Evolutionary conservation across 1,140 invertebrate genomes (phyloP).

Genomic region (Popillia japonica): DNA sequence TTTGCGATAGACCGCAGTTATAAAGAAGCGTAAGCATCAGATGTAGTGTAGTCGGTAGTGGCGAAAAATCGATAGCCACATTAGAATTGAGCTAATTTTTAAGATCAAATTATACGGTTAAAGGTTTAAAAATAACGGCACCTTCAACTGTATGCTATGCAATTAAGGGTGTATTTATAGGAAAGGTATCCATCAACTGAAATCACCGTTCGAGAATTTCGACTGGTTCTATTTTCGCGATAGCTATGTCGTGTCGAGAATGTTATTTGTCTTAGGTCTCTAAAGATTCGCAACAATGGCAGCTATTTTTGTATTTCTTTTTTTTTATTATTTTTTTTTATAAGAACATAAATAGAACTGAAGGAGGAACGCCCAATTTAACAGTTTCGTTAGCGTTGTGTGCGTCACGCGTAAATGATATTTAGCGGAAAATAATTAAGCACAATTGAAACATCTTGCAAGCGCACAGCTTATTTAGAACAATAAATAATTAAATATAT

Average conservation of each 20-base stretch:
- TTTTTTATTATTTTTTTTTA: too few species aligned
- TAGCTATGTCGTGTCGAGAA: not conserved
- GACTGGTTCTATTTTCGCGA: not conserved
- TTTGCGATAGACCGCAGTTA: conserved; percentile 36
- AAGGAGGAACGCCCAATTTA: too few species aligned
- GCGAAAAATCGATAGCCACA: conserved; percentile 35
- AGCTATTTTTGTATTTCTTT: conserved; percentile 9
- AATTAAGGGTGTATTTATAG: not conserved
- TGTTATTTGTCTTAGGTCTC: conserved; percentile 2
- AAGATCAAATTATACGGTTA: not conserved
- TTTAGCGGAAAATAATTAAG: not conserved
- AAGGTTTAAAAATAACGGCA: not conserved
- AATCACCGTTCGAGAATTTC: conserved; percentile 16
- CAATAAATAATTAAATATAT: conserved; percentile 28
- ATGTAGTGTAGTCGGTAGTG: not conserved
- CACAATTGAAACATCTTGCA: not conserved
- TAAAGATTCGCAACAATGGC: conserved; percentile 2
- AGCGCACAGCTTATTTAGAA: not conserved
- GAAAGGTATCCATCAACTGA: not conserved
- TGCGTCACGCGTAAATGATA: not conserved
- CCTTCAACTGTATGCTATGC: not conserved
- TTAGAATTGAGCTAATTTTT: not conserved
- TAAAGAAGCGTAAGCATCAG: not conserved
- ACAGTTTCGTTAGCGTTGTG: not conserved
- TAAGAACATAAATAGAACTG: not conserved